Base-by-base conservation (phyloP, 2,888 invertebrate genomes). In the Nemotelus nigrinus region DNA sequence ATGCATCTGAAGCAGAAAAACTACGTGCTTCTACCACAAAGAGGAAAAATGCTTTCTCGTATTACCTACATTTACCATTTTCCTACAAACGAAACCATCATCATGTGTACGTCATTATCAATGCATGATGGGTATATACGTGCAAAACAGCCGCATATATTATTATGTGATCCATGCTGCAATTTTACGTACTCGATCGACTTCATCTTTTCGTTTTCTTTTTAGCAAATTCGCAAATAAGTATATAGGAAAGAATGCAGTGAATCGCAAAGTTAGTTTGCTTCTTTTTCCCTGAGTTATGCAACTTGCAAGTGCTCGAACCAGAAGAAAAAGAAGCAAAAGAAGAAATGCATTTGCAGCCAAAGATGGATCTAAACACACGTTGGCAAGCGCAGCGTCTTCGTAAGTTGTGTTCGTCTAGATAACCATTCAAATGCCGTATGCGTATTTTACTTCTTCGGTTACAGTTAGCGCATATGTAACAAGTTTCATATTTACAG, bases 151-250 rank as follows among this genome's bases (percentile, higher is more conserved):
- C 25, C 25, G 25, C 25, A 65, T 47, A 65, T 47, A 65, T 65
- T 65, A 65, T 65, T 65, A 65, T 65, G 65, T 65, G 65, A 47
- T 65, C 4, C 65, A 65, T 65, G 65, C 47, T 65, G 43, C 65
- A 65, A 45, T 41, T 65, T 45, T 65, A 47, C 25, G 25, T 25
- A 25, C 25, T 25, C 25, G 25, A 25, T 25, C 25, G 25, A 25
- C 25, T 25, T 25, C 10, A 45, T 65, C 45, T 65, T 4, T 45
- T 25, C 25, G 25, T 25, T 25, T 25, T 25, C 10, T 8, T 65
- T n/a, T 65, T 4, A 10, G 47, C 47, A 3, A 2, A 65, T 65
- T 65, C 65, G n/a, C 65, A 44, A 25, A 25, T 25, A 25, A 25
- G 25, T 25, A 25, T 25, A 25, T 44, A 47, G 43, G 47, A 65